Evolutionary conservation across 2,888 invertebrate species (phyloP).

Genomic region (Frankliniella intonsa): DNA sequence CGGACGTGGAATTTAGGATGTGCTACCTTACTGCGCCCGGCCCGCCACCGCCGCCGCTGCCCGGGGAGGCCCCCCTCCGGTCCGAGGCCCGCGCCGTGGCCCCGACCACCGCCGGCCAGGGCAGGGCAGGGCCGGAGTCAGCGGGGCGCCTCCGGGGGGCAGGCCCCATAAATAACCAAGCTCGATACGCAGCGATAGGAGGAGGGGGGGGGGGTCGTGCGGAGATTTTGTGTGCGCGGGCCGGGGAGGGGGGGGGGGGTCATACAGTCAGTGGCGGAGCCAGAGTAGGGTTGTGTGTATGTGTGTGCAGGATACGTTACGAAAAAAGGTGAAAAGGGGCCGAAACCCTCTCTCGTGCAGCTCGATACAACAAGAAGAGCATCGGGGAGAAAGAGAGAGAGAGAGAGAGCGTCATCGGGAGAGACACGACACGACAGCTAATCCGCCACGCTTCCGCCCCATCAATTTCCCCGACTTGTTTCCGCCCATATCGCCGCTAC

Average conservation of each 20-base stretch:
- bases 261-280: too few relatives aligned
- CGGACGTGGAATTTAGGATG: neutral
- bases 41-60: neutral
- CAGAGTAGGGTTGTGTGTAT: too few relatives aligned
- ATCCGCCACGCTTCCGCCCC: slow-evolving; percentile 5
- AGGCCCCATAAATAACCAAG: neutral
- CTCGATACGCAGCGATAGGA: neutral
- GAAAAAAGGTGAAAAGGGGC: neutral
- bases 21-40: slow-evolving; percentile 6
- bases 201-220: too few relatives aligned
- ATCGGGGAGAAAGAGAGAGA: neutral
- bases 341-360: neutral
- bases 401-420: neutral
- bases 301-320: neutral
- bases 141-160: neutral
- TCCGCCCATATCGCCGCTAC: neutral
- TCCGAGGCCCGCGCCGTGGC: neutral
- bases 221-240: too few relatives aligned
- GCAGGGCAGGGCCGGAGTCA: neutral
- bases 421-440: neutral
- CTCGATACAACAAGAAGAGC: neutral
- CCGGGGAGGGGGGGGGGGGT: too few relatives aligned
- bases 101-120: neutral
- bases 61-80: too few relatives aligned
- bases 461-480: slow-evolving; percentile 18